Evolutionary conservation across 2,888 invertebrate genomes (phyloP), one percentile per base, ranked within the genome.

Genomic region (Nemapogon koenigi): DNA sequence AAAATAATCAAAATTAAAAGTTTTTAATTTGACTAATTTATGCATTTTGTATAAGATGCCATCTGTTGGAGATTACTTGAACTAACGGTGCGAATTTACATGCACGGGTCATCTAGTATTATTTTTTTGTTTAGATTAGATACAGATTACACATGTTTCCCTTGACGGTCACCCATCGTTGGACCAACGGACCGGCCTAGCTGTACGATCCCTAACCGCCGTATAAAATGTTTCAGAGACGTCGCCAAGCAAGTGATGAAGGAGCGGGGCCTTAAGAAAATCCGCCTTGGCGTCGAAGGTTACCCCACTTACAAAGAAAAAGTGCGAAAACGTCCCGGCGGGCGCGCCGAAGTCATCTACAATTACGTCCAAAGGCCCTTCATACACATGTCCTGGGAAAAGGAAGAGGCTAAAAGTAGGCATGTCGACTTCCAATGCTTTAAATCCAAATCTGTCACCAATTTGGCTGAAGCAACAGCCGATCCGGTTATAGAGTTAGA

Each of bases 261-360:
- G 59, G 99, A 99, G 62, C 84, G 99, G 30, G 98, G 98, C 0
- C 78, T 99, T 39, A 99, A 99, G 70, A 99, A 99, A 62, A 99
- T 99, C 47, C 89, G 98, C 2, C 83, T 99, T 15, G 99, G 99
- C 4, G 98, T 99, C 43, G 98, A 99, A 78, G 98, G 97, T 0
- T 99, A 99, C 68, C 99, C 99, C 2, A 99, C 99, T 0, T 96
- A 98, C 80, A 99, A 98, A 62, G 99, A 99, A 62, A 99, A 99
- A 64, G 90, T 99, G 1, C 95, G 96, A 69, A 91, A 93, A 57
- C 83, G 98, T 14, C 93, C 97, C 0, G 97, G 97, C 1, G 95
- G 95, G 0, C 82, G 97, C 3, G 91, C 97, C 0, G 98, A 99
- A 73, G 94, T 98, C 2, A 97, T 99, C 47, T 99, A 99, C 80